Evolutionary conservation across 2,113 vertebrate genomes (phyloP), one percentile per base, ranked within the genome.

Genomic region (Mus spicilegus): DNA sequence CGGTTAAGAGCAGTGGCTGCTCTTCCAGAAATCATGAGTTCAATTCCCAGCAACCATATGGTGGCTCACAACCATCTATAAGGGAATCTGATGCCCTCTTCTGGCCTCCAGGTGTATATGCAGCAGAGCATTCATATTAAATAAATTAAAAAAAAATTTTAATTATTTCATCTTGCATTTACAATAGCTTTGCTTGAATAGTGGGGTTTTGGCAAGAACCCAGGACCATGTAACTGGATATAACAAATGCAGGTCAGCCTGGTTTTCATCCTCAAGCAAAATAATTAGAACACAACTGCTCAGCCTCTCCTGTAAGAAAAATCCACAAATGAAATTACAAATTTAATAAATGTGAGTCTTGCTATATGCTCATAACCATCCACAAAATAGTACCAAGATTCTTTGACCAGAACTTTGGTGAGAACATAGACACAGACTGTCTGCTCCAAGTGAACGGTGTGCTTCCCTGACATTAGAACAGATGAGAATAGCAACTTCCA

Each of bases 261-360:
- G 63, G 94, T 93, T 91, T 84, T 96, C 91, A 89, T 86, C n/a
- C n/a, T 70, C 89, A 36, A 95, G 77, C 80, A 93, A 96, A 97
- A 97, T 95, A 95, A 97, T 56, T n/a, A 97, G 58, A 90, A 88
- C 67, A 91, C 39, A 94, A 92, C 75, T 94, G 75, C 63, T 85
- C 46, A 80, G 80, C 20, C 51, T 92, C 85, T 97, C 93, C 86
- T 49, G 26, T 89, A 90, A 78, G 77, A 95, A 96, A 98, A 95
- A 91, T 70, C 39, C 28, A 33, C n/a, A 91, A 82, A n/a, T 28
- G 19, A 97, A 97, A 96, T 95, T 46, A 94, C 96, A 97, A 87
- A 91, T 91, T 70, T 82, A 77, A 95, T 54, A 61, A 72, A 58
- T 36, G 82, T n/a, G 39, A 77, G 77, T 72, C 70, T 89, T 96